Evolutionary conservation across 2,888 invertebrate species (phyloP), one percentile per base, ranked within the genome.

Genomic region (Caenorhabditis drosophilae): DNA sequence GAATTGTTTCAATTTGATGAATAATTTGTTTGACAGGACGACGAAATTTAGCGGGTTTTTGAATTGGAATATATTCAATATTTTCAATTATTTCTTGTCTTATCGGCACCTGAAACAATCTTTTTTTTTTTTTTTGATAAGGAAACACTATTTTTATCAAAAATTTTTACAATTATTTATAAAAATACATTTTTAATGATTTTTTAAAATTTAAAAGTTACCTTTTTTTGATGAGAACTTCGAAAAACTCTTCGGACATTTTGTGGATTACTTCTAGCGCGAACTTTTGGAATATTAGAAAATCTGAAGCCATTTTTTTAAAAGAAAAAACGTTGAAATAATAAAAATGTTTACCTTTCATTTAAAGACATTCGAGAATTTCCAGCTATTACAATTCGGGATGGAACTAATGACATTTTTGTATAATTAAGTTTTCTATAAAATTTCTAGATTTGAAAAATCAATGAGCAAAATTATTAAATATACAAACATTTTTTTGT

Each of bases 301-400:
- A 48, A 48, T 18, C 48, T 48, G 15, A 46, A 46, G 23, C 12
- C 18, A 27, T 27, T 27, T 2, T 16, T 45, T 45, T 45, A 4
- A 25, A 23, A 42, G 11, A 4, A 4, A 20, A 12, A 4, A 22
- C 3, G 6, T 23, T 42, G 15, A 15, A 48, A 20, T 34, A 35
- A 6, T 9, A 26, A 22, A 16, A 23, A 38, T 9, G 18, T 41
- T 35, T 41, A 66, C 66, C 66, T 60, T 4, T 67, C 67, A 27
- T 67, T 60, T 15, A 67, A 22, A 4, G 67, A 57, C 53, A 67
- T 61, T 46, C 47, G 56, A 23, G 67, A 67, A 26, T 55, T 67
- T 4, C 67, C 67, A n/a, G 54, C 60, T 16, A 67, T 67, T 22
- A 67, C 67, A 42, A 67, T 61, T 54, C 57, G 60, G 18, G 67